Conservation (phyloP, 2,113 vertebrate genomes). For the Empidonax alnorum region DNA sequence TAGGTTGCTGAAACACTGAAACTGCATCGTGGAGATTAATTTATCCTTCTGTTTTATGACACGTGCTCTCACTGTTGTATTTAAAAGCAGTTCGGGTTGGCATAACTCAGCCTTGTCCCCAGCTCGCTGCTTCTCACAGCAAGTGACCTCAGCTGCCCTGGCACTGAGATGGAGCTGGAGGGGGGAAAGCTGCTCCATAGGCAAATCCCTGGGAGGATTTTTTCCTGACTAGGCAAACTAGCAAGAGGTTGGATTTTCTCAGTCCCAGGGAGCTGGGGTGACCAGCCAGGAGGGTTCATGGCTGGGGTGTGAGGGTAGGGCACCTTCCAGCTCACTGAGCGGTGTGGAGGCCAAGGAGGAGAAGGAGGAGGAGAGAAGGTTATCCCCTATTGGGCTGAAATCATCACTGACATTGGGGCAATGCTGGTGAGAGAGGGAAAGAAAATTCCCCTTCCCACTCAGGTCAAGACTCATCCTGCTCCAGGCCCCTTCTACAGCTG, state of each 20-base stretch:
- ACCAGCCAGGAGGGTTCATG: background rate
- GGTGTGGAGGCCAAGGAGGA: background rate
- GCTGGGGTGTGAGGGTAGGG: background rate
- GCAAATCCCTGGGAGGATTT: background rate
- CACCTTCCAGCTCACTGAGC: background rate
- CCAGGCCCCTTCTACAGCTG: background rate
- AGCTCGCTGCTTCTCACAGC: background rate
- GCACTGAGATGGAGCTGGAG: background rate
- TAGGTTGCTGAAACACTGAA: constrained; percentile 10
- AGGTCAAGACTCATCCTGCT: background rate
- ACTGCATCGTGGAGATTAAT: background rate
- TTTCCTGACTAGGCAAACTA: background rate
- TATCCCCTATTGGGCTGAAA: constrained; percentile 73
- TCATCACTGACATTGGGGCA: constrained; percentile 68
- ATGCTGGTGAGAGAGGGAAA: background rate
- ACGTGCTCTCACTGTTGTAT: background rate
- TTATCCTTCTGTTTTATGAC: background rate
- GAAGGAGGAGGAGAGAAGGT: constrained; percentile 5
- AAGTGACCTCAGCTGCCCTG: fast-evolving
- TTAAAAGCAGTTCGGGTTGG: background rate
- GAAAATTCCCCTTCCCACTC: background rate
- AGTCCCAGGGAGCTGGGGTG: fast-evolving
- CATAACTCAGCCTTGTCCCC: background rate
- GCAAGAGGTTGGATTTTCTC: fast-evolving
- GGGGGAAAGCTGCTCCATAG: background rate